Evolutionary conservation across 2,113 vertebrate species (phyloP).

Genomic region (Mesitornis unicolor): DNA sequence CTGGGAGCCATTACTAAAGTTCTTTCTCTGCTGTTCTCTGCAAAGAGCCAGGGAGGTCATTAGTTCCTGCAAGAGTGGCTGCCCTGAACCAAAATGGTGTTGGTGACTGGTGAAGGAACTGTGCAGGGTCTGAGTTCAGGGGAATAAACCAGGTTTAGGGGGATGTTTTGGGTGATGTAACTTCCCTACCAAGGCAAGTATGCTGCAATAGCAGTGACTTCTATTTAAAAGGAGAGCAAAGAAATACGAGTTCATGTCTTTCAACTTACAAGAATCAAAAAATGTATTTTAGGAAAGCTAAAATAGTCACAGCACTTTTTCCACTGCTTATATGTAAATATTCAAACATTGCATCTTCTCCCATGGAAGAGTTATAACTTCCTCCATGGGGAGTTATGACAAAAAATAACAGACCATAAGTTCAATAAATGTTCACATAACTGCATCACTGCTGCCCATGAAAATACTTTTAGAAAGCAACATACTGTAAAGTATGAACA

Average conservation of each 20-base stretch:
- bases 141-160: rapidly evolving
- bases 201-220: neutral
- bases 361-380: too few relatives aligned
- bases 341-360: neutral
- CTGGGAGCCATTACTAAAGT: neutral
- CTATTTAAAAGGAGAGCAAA: neutral
- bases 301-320: neutral
- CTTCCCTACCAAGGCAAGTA: neutral
- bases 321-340: neutral
- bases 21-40: neutral
- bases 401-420: neutral
- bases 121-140: neutral
- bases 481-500: neutral
- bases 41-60: neutral
- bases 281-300: neutral
- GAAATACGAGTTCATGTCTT: neutral
- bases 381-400: neutral
- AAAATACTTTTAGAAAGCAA: neutral
- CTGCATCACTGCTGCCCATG: neutral
- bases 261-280: neutral
- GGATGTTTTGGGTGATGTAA: neutral
- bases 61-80: neutral
- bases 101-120: neutral
- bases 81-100: neutral
- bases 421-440: neutral